Evolutionary conservation across 2,797 vertebrate species (phyloP), one percentile per base, ranked within the genome.

Genomic region (Enteromius afrohamiltoni): DNA sequence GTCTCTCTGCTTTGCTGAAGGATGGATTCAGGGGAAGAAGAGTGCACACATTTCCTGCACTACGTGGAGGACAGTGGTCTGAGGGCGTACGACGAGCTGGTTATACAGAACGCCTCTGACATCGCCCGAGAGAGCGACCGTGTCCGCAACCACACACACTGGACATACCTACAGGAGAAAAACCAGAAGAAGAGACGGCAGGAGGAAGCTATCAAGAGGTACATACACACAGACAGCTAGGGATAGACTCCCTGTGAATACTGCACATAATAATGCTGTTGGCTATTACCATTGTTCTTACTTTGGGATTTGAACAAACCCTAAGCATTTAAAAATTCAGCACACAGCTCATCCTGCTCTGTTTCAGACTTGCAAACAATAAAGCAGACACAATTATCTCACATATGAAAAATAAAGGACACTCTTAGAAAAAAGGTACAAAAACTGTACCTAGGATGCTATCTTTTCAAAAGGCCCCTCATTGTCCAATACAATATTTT

Each of bases 51-150:
- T 84, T 99, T 99, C 90, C 96, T 98, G 88, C 97, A 98, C 86
- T 97, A 97, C 6, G 96, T 98, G 76, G 98, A 99, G 94, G 98
- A 99, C 86, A 95, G 96, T 85, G 96, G 97, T 65, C 96, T 99
- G 90, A 95, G 96, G 78, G 95, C 96, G 42, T 99, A 99, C 0
- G 97, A 99, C 9, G 95, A 95, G 77, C 94, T 99, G 91, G 98
- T 99, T 80, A 99, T 99, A 91, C 98, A 99, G 90, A 99, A 99
- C 3, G 98, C 98, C 19, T 94, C 94, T 0, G 94, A 95, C 87
- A 95, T 95, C 1, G 92, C 93, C 71, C 90, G 94, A n/a, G 94
- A 95, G 85, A 95, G 93, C 2, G 97, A 99, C 90, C 96, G 98
- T 49, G 88, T 99, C 83, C 96, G 98, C 83, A 98, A 97, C 86